A percentile compares a stretch with the other conserved stretches of the same genome.
These are phyloP conservation scores for Caenorhabditis briggsae DNA, from an alignment of 1,140 invertebrate species.

Conservation along the genomic window DNA sequence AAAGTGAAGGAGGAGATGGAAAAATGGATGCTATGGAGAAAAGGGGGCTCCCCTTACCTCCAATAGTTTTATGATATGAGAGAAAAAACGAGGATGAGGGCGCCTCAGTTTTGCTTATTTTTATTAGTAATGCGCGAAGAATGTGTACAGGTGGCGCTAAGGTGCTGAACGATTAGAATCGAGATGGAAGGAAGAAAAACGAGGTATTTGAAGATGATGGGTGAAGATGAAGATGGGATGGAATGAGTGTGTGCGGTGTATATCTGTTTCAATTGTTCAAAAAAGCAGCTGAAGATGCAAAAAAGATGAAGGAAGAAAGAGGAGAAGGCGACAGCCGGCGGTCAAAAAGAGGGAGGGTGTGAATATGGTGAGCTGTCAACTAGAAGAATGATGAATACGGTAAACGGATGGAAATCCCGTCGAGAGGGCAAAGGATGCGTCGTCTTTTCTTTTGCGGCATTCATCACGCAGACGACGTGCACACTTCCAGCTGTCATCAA, in stretches of 20 bases:
- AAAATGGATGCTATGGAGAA: neutral
- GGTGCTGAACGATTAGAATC: conserved; percentile 51
- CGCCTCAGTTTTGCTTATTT: conserved; percentile 38
- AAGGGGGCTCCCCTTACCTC: neutral
- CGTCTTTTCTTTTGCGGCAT: conserved; percentile 6
- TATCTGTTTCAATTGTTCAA: conserved; percentile 23
- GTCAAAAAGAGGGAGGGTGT: conserved; percentile 19
- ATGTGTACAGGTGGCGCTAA: conserved; percentile 55
- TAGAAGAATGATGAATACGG: conserved; percentile 55
- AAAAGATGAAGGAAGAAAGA: neutral
- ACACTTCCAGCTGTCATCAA: conserved; percentile 56
- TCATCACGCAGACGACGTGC: conserved; percentile 48
- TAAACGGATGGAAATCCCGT: conserved; percentile 52
- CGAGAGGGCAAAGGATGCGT: conserved; percentile 49
- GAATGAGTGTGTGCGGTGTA: conserved; percentile 9
- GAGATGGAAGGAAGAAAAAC: conserved; percentile 33
- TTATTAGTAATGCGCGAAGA: conserved; percentile 52
- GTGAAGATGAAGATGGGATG: neutral
- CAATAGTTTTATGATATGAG: conserved; percentile 54
- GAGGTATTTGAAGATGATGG: conserved; percentile 29
- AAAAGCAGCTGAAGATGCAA: conserved; percentile 31
- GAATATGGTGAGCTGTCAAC: conserved; percentile 53
- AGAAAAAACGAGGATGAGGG: neutral
- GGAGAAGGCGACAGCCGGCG: conserved; percentile 40
- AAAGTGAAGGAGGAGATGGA: neutral